Evolutionary conservation across 2,888 invertebrate genomes (phyloP).

Genomic region (Argyresthia goedartella): DNA sequence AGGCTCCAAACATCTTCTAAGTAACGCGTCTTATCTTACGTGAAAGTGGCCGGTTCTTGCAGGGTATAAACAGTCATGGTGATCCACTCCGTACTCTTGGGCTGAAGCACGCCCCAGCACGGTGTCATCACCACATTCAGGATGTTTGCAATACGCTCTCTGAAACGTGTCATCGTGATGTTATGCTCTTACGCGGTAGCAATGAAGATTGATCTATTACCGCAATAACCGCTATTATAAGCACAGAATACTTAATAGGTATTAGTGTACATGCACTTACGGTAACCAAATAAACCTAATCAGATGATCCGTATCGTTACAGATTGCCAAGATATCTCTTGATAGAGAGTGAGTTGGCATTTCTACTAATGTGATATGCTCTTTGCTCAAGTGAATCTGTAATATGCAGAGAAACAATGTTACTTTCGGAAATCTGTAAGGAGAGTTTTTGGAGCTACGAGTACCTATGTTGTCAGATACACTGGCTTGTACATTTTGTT

Average conservation of each 20-base stretch:
- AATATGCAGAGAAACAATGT: background rate
- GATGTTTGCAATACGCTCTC: slow-evolving; percentile 58
- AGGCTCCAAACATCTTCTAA: too few species aligned
- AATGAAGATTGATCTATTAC: too few species aligned
- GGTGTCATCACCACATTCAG: slow-evolving; percentile 60
- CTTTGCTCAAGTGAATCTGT: slow-evolving; percentile 49
- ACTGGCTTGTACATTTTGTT: too few species aligned
- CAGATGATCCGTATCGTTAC: slow-evolving; percentile 49
- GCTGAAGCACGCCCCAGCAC: slow-evolving; percentile 57
- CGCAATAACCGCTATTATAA: too few species aligned
- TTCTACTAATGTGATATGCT: slow-evolving; percentile 44
- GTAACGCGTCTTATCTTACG: slow-evolving; percentile 37
- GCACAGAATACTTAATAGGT: too few species aligned
- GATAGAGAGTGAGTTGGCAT: slow-evolving; percentile 54
- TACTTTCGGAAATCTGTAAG: too few species aligned
- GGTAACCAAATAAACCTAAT: slow-evolving; percentile 61
- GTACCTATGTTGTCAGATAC: too few species aligned
- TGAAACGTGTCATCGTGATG: slow-evolving; percentile 13
- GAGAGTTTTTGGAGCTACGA: too few species aligned
- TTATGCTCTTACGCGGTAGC: too few species aligned
- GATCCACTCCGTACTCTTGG: slow-evolving; percentile 50
- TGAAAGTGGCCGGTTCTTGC: slow-evolving; percentile 57
- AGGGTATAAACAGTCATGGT: slow-evolving; percentile 59
- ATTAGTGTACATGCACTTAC: slow-evolving; percentile 28
- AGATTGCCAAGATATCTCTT: slow-evolving; percentile 49